These are phyloP conservation scores for Uloborus plumipes DNA, from an alignment of 2,888 invertebrate genomes.

Conservation along the genomic window DNA sequence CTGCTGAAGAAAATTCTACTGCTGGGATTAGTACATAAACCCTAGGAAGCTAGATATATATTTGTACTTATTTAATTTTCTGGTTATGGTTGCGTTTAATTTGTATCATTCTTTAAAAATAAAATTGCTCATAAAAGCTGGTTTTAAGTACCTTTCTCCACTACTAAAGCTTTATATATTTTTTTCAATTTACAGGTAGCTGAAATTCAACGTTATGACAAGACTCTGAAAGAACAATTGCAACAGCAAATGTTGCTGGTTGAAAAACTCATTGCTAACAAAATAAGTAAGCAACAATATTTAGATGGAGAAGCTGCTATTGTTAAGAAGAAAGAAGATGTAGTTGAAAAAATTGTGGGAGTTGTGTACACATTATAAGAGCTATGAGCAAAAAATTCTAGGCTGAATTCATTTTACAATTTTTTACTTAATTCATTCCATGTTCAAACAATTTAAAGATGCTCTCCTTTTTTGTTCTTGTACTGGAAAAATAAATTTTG, in stretches of 20 bases:
- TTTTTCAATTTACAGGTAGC: conserved; percentile 69
- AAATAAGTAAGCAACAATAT: conserved; percentile 76
- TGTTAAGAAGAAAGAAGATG: conserved; percentile 76
- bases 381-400: background rate
- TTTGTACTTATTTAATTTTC: too few relatives aligned
- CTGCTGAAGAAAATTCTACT: too few relatives aligned
- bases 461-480: too few relatives aligned
- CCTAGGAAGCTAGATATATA: too few relatives aligned
- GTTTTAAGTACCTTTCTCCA: too few relatives aligned
- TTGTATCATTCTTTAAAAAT: too few relatives aligned
- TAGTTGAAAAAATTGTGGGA: conserved; percentile 67
- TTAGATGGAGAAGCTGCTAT: conserved; percentile 76
- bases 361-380: conserved; percentile 40
- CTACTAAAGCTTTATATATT: too few relatives aligned
- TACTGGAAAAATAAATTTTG: too few relatives aligned
- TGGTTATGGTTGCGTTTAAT: too few relatives aligned
- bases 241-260: conserved; percentile 74
- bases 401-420: conserved; percentile 28
- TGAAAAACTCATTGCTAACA: conserved; percentile 78
- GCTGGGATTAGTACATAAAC: too few relatives aligned
- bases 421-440: conserved; percentile 61
- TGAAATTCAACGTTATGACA: conserved; percentile 77
- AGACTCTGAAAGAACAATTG: conserved; percentile 69
- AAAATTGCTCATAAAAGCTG: too few relatives aligned
- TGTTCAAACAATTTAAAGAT: background rate